Percentiles rank a stretch among this genome's conserved stretches.
Conservation (phyloP, 1,140 invertebrate genomes). For the Drosophila pachea region DNA sequence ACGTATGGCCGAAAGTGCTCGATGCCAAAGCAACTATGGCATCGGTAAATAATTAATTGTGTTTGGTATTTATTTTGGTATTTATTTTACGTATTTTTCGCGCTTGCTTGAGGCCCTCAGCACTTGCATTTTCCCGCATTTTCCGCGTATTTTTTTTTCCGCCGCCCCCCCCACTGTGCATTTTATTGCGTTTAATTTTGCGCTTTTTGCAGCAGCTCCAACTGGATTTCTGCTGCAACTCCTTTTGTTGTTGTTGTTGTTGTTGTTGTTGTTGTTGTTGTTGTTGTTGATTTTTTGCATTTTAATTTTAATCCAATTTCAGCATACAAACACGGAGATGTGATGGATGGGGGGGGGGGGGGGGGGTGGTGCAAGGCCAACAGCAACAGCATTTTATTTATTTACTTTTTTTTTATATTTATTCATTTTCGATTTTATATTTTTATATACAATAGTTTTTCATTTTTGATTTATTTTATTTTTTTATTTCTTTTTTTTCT, state of each 20-base stretch:
- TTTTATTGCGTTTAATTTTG: conserved; percentile 55
- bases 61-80: not conserved
- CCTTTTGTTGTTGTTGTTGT: not conserved
- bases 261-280: conserved; percentile 32
- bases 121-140: not conserved
- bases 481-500: conserved; percentile 39
- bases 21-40: not conserved
- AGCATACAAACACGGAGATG: conserved; percentile 3
- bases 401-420: conserved; percentile 18
- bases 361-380: not conserved
- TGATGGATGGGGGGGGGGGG: not conserved
- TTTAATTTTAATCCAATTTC: conserved; percentile 41
- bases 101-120: not conserved
- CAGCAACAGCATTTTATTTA: conserved; percentile 2
- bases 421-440: conserved; percentile 19
- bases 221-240: conserved; percentile 1
- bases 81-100: not conserved
- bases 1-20: not conserved
- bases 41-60: not conserved
- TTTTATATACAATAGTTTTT: not conserved
- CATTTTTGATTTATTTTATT: conserved; percentile 23
- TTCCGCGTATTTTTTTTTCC: not conserved
- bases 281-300: conserved; percentile 24
- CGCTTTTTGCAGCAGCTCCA: conserved; percentile 16
- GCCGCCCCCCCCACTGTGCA: too few species aligned